Evolutionary conservation across 2,797 vertebrate species (phyloP).

Genomic region (Borostomias antarcticus): DNA sequence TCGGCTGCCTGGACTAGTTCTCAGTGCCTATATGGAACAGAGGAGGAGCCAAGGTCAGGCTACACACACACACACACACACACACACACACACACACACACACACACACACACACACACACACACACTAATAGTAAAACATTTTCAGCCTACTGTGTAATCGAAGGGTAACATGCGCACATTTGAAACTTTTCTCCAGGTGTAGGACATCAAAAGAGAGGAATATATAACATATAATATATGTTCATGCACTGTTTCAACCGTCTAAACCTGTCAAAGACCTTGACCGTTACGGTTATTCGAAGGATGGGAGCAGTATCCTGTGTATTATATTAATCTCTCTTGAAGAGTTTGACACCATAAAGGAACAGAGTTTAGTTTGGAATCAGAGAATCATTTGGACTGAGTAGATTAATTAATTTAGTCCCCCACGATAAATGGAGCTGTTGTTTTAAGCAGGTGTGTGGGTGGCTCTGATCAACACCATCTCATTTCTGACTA

Average conservation of each 20-base stretch:
- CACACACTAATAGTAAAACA: too few species aligned
- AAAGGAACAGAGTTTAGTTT: neutral
- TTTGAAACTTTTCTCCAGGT: too few species aligned
- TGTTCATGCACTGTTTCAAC: too few species aligned
- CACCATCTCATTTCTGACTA: conserved; percentile 20
- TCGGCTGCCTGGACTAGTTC: conserved; percentile 27
- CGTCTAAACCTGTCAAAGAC: too few species aligned
- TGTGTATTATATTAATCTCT: too few species aligned
- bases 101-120: neutral
- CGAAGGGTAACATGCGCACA: too few species aligned
- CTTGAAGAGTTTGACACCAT: too few species aligned
- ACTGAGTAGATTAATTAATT: neutral
- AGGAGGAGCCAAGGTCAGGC: neutral
- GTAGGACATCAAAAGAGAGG: neutral
- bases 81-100: neutral
- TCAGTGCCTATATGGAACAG: conserved; percentile 38
- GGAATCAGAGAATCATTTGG: neutral
- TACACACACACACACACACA: neutral
- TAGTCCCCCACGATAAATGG: neutral
- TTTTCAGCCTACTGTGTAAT: too few species aligned
- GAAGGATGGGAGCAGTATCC: too few species aligned
- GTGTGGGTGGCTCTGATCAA: too few species aligned
- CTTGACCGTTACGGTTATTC: too few species aligned
- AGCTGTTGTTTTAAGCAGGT: neutral
- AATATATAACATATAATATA: too few species aligned